Evolutionary conservation across 2,797 vertebrate genomes (phyloP), one percentile per base, ranked within the genome.

Genomic region (Toxotes lorentzi): DNA sequence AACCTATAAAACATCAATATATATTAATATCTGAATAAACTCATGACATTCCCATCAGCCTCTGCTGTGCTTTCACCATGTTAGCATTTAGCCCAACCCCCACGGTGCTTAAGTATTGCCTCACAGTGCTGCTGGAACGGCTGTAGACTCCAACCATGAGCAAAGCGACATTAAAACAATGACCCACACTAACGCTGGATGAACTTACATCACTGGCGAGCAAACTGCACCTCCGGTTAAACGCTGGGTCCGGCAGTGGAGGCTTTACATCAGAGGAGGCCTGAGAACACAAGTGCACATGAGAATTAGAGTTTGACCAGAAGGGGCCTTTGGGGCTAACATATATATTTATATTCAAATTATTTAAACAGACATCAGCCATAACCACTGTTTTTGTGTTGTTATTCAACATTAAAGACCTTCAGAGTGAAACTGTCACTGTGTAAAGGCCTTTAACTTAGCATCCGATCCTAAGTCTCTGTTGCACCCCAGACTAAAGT

Each of bases 181-280:
- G 3, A 40, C 13, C 23, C 7, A 5, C 14, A 45, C 16, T 5
- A 7, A 32, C 14, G 16, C 10, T 4, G 23, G 19, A 16, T 21
- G 6, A 30, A 86, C 91, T 88, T 10, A 94, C 93, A 0, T 93
- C 90, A 13, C 92, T 93, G 86, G 57, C 21, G 27, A 91, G 74
- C 10, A 94, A 7, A 34, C 93, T 92, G 90, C 92, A 93, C 23
- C 91, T 91, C 64, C 93, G 63, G 88, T 88, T 90, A 17, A 94
- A 93, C 0, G 65, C n/a, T 0, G 88, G 91, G 54, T 93, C 92
- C 0, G 92, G 93, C 0, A 83, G 40, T 0, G 86, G 86, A 70
- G 91, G 91, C 41, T 74, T 90, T 0, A 0, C 13, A 0, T 82
- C 88, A 7, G 68, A 35, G 0, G 66, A 69, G 5, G 34, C 63